Percentiles rank a stretch among this genome's conserved stretches.
Conservation (phyloP, 23 tunicate species). For the Halocynthia aurantium region DNA sequence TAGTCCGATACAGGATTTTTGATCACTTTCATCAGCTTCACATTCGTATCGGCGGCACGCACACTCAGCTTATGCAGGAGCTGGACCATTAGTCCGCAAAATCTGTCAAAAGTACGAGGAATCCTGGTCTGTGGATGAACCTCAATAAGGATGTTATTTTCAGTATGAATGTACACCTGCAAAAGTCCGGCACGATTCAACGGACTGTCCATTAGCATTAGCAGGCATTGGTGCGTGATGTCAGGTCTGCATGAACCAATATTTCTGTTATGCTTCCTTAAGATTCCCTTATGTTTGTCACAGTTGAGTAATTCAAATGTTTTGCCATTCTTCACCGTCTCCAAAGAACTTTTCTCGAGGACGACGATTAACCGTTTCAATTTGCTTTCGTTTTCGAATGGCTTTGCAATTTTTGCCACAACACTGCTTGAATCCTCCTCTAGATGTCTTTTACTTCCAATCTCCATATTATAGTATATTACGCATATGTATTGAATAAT, state of each 20-base stretch:
- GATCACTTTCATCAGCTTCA: conserved; percentile 87
- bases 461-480: too few relatives aligned
- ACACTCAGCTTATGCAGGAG: conserved; percentile 80
- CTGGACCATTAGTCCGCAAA: conserved; percentile 98
- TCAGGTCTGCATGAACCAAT: conserved; percentile 93
- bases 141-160: conserved; percentile 84
- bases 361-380: conserved; percentile 68
- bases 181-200: conserved; percentile 86
- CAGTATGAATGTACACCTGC: conserved; percentile 83
- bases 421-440: background rate
- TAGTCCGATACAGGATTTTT: conserved; percentile 94
- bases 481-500: too few relatives aligned
- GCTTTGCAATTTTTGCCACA: conserved; percentile 19
- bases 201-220: conserved; percentile 95
- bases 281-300: conserved; percentile 67
- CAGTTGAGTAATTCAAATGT: conserved; percentile 86
- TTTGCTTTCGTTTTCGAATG: conserved; percentile 19
- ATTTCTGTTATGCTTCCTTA: conserved; percentile 84
- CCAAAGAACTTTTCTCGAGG: conserved; percentile 62
- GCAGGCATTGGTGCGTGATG: conserved; percentile 87
- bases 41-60: conserved; percentile 76
- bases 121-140: conserved; percentile 96
- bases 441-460: too few relatives aligned
- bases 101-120: conserved; percentile 96
- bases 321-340: conserved; percentile 84